Evolutionary conservation across 2,113 vertebrate species (phyloP), one percentile per base, ranked within the genome.

Genomic region (Gymnarchus niloticus): DNA sequence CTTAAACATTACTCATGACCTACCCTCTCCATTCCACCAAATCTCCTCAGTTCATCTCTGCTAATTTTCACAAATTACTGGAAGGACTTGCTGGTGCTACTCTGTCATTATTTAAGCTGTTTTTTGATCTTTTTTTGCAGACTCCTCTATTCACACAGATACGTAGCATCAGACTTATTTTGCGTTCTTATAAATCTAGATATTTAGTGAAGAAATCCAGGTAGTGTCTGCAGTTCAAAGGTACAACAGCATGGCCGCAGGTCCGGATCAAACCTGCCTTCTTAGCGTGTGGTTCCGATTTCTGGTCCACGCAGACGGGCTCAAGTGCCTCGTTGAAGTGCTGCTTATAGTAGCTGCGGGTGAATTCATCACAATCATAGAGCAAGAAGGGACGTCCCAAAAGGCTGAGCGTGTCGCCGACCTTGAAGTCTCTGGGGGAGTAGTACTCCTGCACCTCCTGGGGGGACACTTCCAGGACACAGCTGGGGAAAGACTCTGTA

Each of bases 391-490:
- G 88, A 49, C 96, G 96, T 19, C 96, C 96, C 21, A 96, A 89
- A 44, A 99, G 91, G n/a, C 83, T 94, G 37, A 96, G 21, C 0
- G 91, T 89, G 87, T 96, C 93, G 21, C 97, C 97, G 0, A 98
- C 88, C 33, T 88, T 92, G 93, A 99, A 97, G 93, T 99, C 98
- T 89, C 91, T 94, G 49, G 96, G 96, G 9, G 94, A 95, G 85
- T 92, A 96, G 92, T 95, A 99, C 89, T 99, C 95, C 1, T 94
- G 90, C 12, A 99, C 98, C n/a, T 99, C 97, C 0, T 95, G 87
- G 2, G 93, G 88, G 0, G 97, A 95, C 56, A 98, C 88, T 89
- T 99, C 97, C 88, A 99, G 91, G 84, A 98, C 95, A 84, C 96
- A 96, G 69, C 91, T 93, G 17, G 98, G 97, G 86, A 99, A 99